phyloP scores from a whole-genome alignment of 2,113 vertebrate genomes.

The Onychostoma macrolepis region DNA sequence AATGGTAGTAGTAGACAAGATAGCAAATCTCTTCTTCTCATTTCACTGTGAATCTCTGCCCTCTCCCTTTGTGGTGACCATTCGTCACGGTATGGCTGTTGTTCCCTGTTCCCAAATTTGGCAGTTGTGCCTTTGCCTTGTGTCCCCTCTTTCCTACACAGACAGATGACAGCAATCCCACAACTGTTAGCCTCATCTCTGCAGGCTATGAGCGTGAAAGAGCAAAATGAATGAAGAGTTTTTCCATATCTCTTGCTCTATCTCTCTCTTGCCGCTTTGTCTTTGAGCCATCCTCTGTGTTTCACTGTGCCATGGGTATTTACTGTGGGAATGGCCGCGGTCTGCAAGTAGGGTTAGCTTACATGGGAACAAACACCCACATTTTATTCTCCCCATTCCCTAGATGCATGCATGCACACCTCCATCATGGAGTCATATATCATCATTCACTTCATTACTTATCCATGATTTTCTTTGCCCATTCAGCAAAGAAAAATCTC shows the following conservation, averaged over 20 bases:
- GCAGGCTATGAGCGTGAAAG: slow-evolving; percentile 34
- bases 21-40: background rate
- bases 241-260: slow-evolving; percentile 19
- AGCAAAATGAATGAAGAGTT: slow-evolving; percentile 47
- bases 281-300: slow-evolving; percentile 40
- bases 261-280: slow-evolving; percentile 24
- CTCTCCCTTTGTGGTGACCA: background rate
- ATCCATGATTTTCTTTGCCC: slow-evolving; percentile 27
- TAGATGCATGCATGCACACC: slow-evolving; percentile 26
- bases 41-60: slow-evolving; percentile 11
- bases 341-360: background rate
- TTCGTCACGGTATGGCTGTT: slow-evolving; percentile 5
- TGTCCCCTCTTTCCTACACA: slow-evolving; percentile 27
- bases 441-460: slow-evolving; percentile 43
- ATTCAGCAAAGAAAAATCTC: background rate
- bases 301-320: background rate
- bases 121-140: slow-evolving; percentile 20
- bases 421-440: background rate
- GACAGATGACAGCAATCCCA: slow-evolving; percentile 48
- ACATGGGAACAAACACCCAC: background rate
- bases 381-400: background rate
- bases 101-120: slow-evolving; percentile 35
- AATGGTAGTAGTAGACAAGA: background rate
- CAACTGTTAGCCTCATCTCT: slow-evolving; percentile 36
- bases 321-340: slow-evolving; percentile 4